Evolutionary conservation across 2,888 invertebrate genomes (phyloP).

Genomic region (Lepidochrysops patricia): DNA sequence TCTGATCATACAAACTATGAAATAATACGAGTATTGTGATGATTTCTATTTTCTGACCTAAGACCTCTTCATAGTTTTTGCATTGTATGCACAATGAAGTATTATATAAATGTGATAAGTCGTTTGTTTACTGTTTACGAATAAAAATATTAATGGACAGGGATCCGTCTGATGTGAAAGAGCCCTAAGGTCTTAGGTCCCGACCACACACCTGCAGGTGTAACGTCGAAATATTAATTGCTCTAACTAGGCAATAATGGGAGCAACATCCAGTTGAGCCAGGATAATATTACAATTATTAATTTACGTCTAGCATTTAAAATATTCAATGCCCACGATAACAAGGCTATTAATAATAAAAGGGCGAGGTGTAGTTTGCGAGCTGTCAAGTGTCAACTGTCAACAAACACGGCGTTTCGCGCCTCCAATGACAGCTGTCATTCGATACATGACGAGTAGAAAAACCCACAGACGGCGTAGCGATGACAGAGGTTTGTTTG

Average conservation of each 20-base stretch:
- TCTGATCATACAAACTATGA: too few species aligned
- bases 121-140: too few species aligned
- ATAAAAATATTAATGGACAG: background rate
- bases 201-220: background rate
- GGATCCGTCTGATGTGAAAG: background rate
- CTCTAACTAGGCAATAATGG: background rate
- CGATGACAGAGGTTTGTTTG: background rate
- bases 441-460: constrained; percentile 23
- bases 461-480: constrained; percentile 7
- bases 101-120: too few species aligned
- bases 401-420: constrained; percentile 28
- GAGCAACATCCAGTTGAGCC: background rate
- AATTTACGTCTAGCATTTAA: background rate
- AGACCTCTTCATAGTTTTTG: too few species aligned
- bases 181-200: background rate
- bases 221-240: background rate
- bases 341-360: background rate
- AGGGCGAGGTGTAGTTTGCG: background rate
- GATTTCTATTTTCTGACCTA: too few species aligned
- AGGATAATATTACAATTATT: background rate
- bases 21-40: too few species aligned
- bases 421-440: constrained; percentile 34
- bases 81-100: too few species aligned
- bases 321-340: background rate
- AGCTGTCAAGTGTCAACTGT: constrained; percentile 1